phyloP scores from a whole-genome alignment of 2,113 vertebrate genomes.

The Mobula hypostoma region DNA sequence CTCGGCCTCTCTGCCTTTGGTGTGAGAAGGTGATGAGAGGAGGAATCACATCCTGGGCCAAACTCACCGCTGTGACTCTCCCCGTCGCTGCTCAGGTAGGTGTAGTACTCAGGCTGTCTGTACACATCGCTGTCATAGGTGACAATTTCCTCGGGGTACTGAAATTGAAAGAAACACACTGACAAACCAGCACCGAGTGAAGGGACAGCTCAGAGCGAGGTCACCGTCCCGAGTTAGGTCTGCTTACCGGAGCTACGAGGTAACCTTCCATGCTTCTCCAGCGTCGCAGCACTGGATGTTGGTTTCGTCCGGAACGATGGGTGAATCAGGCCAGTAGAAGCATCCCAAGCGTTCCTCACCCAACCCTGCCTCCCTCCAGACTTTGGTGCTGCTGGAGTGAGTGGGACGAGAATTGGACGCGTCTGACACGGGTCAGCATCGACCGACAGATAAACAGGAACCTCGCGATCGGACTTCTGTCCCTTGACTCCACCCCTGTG shows the following conservation, averaged over 20 bases:
- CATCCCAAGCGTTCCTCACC: background rate
- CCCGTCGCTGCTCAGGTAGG: constrained; percentile 77
- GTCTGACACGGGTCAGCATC: background rate
- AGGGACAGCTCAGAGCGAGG: no score
- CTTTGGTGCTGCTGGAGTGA: no score
- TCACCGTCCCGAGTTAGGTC: background rate
- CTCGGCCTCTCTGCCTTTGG: background rate
- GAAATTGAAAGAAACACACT: constrained; percentile 48
- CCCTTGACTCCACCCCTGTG: constrained; percentile 19
- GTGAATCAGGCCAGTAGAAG: background rate
- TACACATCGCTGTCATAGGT: constrained; percentile 84
- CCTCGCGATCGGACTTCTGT: background rate
- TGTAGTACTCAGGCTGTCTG: constrained; percentile 79
- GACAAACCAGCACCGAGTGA: no score
- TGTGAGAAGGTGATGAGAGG: background rate
- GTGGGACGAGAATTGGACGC: background rate
- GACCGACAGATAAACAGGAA: constrained; percentile 20
- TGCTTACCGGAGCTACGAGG: constrained; percentile 67
- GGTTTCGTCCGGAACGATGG: background rate
- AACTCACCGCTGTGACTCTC: constrained; percentile 85
- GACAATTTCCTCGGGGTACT: constrained; percentile 85
- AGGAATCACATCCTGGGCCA: background rate
- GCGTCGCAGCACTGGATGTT: no score
- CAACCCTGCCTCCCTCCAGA: background rate
- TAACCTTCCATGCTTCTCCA: constrained; percentile 70